Evolutionary conservation across 1,140 invertebrate genomes (phyloP).

Genomic region (Brachystomella parvula): DNA sequence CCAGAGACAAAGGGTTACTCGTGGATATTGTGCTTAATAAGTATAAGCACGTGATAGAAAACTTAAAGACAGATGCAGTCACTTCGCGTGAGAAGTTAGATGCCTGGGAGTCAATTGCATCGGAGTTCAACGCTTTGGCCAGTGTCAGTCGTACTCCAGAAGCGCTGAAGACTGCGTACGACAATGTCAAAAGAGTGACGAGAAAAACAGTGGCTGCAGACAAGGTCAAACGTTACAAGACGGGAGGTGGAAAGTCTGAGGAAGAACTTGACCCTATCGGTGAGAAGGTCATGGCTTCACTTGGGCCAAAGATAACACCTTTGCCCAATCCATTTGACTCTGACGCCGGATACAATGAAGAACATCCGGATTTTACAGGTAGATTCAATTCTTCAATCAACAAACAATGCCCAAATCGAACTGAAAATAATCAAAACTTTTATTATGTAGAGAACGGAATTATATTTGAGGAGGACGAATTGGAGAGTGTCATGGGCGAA

Average conservation of each 20-base stretch:
- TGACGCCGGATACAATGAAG: constrained; percentile 5
- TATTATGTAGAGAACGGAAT: too few relatives aligned
- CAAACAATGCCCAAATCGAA: not conserved
- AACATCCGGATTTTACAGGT: not conserved
- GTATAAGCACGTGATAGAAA: constrained; percentile 14
- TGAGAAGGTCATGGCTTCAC: not conserved
- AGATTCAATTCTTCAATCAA: not conserved
- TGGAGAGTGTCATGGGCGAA: not conserved
- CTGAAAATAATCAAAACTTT: not conserved
- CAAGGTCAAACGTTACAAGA: not conserved
- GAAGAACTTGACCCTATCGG: not conserved
- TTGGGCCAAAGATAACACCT: constrained; percentile 1
- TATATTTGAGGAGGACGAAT: not conserved
- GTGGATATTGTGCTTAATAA: constrained; percentile 5
- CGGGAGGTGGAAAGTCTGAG: not conserved
- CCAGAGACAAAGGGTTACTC: not conserved
- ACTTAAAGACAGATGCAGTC: constrained; percentile 6
- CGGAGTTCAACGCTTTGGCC: not conserved
- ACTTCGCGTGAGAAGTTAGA: not conserved
- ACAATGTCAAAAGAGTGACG: not conserved
- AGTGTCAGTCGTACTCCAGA: not conserved
- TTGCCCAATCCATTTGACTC: constrained; percentile 7
- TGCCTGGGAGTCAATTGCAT: not conserved
- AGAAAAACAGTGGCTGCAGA: not conserved
- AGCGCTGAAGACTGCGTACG: not conserved